phyloP scores from a whole-genome alignment of 2,797 vertebrate genomes.

The Peromyscus aztecus region DNA sequence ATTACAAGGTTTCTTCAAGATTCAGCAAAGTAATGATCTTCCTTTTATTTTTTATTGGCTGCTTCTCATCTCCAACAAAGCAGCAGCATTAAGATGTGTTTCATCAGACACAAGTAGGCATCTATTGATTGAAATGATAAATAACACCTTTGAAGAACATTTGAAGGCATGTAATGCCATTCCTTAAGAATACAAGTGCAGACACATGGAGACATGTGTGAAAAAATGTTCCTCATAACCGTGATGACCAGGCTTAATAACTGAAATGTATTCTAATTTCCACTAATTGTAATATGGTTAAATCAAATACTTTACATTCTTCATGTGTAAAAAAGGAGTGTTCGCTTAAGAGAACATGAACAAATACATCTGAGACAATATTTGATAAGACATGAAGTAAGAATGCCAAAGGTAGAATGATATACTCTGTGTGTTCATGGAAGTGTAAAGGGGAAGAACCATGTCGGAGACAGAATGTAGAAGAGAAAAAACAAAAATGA shows the following conservation, averaged over 20 bases:
- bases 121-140: neutral
- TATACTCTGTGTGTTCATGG: neutral
- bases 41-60: neutral
- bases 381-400: neutral
- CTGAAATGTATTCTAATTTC: neutral
- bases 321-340: neutral
- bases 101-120: neutral
- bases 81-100: neutral
- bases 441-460: neutral
- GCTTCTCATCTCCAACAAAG: neutral
- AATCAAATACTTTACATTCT: neutral
- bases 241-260: neutral
- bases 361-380: neutral
- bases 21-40: neutral
- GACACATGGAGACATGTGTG: neutral
- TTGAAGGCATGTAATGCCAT: neutral
- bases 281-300: neutral
- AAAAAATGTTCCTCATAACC: neutral
- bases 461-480: fast-evolving
- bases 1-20: neutral
- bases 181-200: neutral
- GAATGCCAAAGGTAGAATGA: neutral
- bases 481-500: neutral
- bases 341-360: neutral
- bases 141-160: neutral